Percentiles rank a stretch among this genome's conserved stretches.
Evolutionary conservation across 2,797 vertebrate species (phyloP).

Genomic region (Spheniscus humboldti): DNA sequence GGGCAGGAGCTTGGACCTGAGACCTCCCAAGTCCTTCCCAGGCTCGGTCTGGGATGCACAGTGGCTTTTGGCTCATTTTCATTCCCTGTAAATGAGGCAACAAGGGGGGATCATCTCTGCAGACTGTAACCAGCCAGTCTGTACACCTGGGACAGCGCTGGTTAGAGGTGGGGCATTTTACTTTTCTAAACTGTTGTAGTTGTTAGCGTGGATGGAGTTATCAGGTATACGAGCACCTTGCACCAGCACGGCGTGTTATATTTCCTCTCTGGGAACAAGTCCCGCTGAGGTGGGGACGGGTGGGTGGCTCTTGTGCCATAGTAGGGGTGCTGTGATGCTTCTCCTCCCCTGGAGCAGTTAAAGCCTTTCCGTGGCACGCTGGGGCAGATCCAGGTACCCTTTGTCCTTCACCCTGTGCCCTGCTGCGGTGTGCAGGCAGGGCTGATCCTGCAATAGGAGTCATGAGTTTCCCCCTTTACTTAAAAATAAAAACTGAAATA

Average conservation of each 20-base stretch:
- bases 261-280: background rate
- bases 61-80: background rate
- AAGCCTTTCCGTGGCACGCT: background rate
- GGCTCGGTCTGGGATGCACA: background rate
- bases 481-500: background rate
- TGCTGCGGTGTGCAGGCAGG: background rate
- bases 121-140: background rate
- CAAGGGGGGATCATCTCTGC: background rate
- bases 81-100: background rate
- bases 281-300: rapidly evolving
- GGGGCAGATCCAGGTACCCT: background rate
- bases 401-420: rapidly evolving
- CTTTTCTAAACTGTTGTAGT: background rate
- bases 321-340: background rate
- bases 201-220: background rate
- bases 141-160: rapidly evolving
- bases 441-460: background rate
- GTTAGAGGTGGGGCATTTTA: background rate
- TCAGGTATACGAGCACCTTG: background rate
- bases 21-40: background rate
- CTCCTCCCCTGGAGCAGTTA: background rate
- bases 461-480: background rate
- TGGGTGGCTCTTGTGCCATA: rapidly evolving
- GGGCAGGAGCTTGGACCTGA: background rate
- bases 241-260: rapidly evolving